Conservation (phyloP, 2,888 invertebrate genomes). For the Maniola hyperantus region DNA sequence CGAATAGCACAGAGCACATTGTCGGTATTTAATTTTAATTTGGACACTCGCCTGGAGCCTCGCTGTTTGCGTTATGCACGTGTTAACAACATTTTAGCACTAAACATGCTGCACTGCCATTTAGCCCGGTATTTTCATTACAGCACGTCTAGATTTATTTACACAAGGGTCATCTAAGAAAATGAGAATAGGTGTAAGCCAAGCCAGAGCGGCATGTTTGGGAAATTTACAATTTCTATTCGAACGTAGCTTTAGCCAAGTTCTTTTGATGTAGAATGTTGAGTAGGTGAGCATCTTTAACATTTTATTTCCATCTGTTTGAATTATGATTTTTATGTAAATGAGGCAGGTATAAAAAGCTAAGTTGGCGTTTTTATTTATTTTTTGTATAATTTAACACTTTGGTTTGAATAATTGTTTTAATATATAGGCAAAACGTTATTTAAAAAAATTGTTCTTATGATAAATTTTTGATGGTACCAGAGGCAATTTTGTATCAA, state of each 20-base stretch:
- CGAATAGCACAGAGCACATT: slow-evolving; percentile 23
- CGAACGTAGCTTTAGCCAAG: slow-evolving; percentile 15
- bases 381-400: no score
- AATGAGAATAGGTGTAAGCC: slow-evolving; percentile 59
- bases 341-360: no score
- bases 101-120: slow-evolving; percentile 47
- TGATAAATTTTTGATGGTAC: no score
- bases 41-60: slow-evolving; percentile 28
- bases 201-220: slow-evolving; percentile 50
- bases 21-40: slow-evolving; percentile 38
- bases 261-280: neutral
- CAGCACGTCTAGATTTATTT: slow-evolving; percentile 57
- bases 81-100: slow-evolving; percentile 43
- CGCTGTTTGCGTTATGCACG: slow-evolving; percentile 38
- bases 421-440: no score
- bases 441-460: no score
- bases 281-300: no score
- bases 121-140: slow-evolving; percentile 63
- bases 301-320: neutral
- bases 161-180: slow-evolving; percentile 63
- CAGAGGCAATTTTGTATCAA: no score
- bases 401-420: no score
- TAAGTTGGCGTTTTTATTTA: no score
- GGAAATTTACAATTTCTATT: slow-evolving; percentile 58
- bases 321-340: no score